Conservation (phyloP, 2,888 invertebrate genomes). For the Thereva unica region DNA sequence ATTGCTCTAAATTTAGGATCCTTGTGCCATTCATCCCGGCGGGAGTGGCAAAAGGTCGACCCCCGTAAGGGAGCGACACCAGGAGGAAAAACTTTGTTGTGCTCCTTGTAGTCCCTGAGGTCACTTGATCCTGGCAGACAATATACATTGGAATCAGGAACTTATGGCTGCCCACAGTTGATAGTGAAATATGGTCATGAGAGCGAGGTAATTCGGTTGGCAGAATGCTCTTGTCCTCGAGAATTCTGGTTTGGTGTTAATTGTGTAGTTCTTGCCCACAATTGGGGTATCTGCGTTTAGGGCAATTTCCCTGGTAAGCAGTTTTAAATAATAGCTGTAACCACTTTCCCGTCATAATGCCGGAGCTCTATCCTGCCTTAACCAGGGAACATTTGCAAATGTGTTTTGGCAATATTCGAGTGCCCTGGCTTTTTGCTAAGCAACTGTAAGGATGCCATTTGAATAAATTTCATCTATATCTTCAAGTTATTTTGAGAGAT, state of each 20-base stretch:
- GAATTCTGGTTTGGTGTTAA: constrained; percentile 22
- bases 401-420: too few relatives aligned
- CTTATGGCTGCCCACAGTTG: constrained; percentile 15
- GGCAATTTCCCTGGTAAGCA: constrained; percentile 2
- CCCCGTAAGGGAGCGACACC: constrained; percentile 15
- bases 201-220: constrained; percentile 13
- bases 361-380: too few relatives aligned
- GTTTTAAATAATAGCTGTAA: too few relatives aligned
- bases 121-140: neutral
- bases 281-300: constrained; percentile 1
- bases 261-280: constrained; percentile 2
- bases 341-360: too few relatives aligned
- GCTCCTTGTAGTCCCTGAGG: constrained; percentile 13
- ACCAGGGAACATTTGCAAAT: too few relatives aligned
- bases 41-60: constrained; percentile 6
- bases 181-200: constrained; percentile 15
- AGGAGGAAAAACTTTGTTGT: constrained; percentile 16
- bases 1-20: too few relatives aligned
- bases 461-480: too few relatives aligned
- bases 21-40: too few relatives aligned
- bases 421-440: too few relatives aligned
- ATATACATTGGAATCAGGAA: constrained; percentile 22
- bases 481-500: too few relatives aligned
- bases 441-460: too few relatives aligned
- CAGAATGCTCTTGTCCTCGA: constrained; percentile 4